Conservation (phyloP, 2,888 invertebrate species). For the Halocaridina rubra region DNA sequence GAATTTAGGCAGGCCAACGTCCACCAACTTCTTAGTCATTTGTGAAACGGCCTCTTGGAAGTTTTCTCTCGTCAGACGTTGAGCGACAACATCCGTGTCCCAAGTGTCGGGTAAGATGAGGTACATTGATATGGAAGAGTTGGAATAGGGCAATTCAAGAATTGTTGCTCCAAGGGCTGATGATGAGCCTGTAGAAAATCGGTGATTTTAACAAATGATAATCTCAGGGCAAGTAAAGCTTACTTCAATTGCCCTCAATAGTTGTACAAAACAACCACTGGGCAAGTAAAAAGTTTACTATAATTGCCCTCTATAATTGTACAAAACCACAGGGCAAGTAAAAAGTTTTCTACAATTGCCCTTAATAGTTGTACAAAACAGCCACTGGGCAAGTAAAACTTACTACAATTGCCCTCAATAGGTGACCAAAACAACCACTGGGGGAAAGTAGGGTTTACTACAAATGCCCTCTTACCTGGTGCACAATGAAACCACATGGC, state of each 20-base stretch:
- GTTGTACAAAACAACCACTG: background rate
- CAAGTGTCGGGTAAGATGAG: conserved; percentile 64
- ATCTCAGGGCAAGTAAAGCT: background rate
- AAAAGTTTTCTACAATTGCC: no score
- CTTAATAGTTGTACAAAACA: no score
- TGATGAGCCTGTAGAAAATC: conserved; percentile 66
- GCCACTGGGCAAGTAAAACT: no score
- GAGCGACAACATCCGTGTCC: background rate
- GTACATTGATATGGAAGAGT: conserved; percentile 65
- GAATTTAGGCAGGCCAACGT: conserved; percentile 28
- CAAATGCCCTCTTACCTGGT: no score
- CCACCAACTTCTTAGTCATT: background rate
- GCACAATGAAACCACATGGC: no score
- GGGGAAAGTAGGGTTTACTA: no score
- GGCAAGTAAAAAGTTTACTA: background rate
- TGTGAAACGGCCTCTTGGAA: background rate
- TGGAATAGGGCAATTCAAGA: conserved; percentile 65
- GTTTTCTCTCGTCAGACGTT: background rate
- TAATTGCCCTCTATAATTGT: background rate
- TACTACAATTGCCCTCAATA: no score
- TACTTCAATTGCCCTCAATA: no score
- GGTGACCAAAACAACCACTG: no score
- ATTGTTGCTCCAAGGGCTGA: conserved; percentile 60
- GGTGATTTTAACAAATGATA: background rate
- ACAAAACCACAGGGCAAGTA: background rate